Conservation (phyloP, 2,797 vertebrate species). For the Coregonus sp. region DNA sequence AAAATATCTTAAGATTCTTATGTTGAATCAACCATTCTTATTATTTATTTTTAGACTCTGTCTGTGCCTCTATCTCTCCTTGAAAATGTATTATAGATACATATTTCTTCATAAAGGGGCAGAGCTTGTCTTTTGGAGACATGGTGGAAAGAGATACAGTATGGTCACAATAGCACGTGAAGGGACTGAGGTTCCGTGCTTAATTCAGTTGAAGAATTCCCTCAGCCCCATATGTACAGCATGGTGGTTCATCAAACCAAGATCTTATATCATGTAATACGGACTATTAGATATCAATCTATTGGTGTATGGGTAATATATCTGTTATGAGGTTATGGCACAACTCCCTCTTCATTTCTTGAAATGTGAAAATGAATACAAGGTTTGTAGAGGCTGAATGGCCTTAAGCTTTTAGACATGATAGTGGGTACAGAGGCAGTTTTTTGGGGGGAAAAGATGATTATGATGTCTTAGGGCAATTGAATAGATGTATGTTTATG, state of each 20-base stretch:
- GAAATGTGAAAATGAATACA: neutral
- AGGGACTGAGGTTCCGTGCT: slow-evolving; percentile 2
- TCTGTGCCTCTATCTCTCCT: neutral
- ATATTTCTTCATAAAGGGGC: neutral
- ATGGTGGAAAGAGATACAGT: neutral
- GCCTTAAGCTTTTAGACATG: neutral
- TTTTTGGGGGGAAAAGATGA: neutral
- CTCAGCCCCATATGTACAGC: too few relatives aligned
- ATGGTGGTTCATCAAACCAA: too few relatives aligned
- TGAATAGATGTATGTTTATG: neutral
- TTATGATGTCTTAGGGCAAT: neutral
- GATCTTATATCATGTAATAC: too few relatives aligned
- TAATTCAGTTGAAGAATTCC: too few relatives aligned
- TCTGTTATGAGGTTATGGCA: too few relatives aligned
- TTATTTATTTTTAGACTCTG: too few relatives aligned
- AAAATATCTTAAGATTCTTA: slow-evolving; percentile 40
- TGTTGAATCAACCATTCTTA: slow-evolving; percentile 27
- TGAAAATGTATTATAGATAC: neutral
- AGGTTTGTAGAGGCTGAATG: neutral
- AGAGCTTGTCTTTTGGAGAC: neutral
- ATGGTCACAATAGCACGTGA: neutral
- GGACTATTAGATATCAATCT: too few relatives aligned
- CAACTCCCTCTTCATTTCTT: neutral
- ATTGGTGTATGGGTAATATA: too few relatives aligned
- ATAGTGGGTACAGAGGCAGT: neutral